Percentiles rank a stretch among this genome's conserved stretches.
Conservation (phyloP, 2,888 invertebrate genomes). For the Augochlorella aurata region DNA sequence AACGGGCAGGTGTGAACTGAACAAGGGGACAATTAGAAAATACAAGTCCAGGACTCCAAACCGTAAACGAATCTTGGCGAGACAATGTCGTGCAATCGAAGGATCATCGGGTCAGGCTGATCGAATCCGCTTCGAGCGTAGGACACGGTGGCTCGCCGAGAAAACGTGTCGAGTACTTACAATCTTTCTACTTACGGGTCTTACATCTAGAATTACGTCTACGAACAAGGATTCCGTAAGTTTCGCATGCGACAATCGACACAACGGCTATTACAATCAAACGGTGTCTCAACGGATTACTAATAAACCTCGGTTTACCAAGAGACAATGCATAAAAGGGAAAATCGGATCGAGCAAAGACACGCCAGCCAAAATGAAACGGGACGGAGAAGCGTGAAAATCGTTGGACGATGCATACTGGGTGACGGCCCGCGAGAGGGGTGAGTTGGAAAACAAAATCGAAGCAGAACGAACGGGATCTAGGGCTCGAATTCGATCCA, state of each 20-base stretch:
- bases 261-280: conserved; percentile 15
- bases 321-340: not conserved
- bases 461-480: conserved; percentile 6
- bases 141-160: too few species aligned
- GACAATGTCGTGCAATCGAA: not conserved
- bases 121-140: not conserved
- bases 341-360: conserved; percentile 21
- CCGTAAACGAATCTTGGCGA: conserved; percentile 17
- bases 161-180: not conserved
- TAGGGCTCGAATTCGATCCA: not conserved
- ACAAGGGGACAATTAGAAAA: not conserved
- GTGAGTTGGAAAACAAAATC: conserved; percentile 12
- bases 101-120: not conserved
- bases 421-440: not conserved
- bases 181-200: conserved; percentile 33
- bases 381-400: conserved; percentile 21
- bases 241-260: conserved; percentile 37
- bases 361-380: conserved; percentile 19
- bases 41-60: conserved; percentile 8
- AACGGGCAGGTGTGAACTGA: not conserved
- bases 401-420: conserved; percentile 4
- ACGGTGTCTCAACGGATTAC: conserved; percentile 13
- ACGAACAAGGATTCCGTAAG: conserved; percentile 4
- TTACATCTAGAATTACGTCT: conserved; percentile 29
- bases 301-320: not conserved